These are phyloP conservation scores for Peromyscus leucopus DNA, from an alignment of 2,113 vertebrate genomes.

Conservation along the genomic window DNA sequence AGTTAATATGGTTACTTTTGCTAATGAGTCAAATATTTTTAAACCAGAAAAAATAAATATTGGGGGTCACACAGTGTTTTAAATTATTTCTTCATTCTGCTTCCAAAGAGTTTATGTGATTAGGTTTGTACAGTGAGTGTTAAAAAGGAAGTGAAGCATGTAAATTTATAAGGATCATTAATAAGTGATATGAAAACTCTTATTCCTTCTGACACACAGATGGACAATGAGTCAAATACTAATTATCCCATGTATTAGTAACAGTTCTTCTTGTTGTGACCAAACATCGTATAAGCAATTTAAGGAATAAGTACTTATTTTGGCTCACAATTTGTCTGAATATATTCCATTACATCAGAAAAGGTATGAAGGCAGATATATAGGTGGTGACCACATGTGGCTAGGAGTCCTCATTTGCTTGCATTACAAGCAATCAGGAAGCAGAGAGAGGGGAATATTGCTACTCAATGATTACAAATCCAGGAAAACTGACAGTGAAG, in stretches of 20 bases:
- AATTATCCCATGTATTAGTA: not conserved
- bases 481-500: not conserved
- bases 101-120: not conserved
- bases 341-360: not conserved
- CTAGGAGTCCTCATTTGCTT: not conserved
- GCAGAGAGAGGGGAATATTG: not conserved
- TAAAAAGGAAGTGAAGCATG: not conserved
- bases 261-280: not conserved
- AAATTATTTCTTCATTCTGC: not conserved
- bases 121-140: not conserved
- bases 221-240: not conserved
- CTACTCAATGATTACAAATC: not conserved
- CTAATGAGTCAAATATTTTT: not conserved
- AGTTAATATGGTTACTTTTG: not conserved
- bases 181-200: constrained; percentile 12
- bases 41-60: not conserved
- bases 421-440: not conserved
- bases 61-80: not conserved
- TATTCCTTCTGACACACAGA: not conserved
- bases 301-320: not conserved
- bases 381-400: not conserved
- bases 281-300: not conserved
- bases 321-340: not conserved
- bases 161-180: not conserved
- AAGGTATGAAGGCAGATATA: not conserved